phyloP scores from a whole-genome alignment of 2,888 invertebrate species.

The Hirtodrosophila cameraria region DNA sequence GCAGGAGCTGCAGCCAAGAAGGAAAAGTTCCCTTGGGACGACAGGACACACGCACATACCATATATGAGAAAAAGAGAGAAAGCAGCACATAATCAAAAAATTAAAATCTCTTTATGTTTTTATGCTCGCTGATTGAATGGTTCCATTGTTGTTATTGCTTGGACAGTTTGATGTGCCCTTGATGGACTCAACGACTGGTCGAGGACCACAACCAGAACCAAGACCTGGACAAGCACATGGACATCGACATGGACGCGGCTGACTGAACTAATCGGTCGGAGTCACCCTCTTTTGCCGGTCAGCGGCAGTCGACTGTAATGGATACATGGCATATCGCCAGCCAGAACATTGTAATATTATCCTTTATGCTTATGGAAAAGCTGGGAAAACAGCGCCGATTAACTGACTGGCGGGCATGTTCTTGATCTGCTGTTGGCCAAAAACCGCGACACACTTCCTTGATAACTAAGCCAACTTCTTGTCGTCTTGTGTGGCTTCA shows the following conservation, averaged over 20 bases:
- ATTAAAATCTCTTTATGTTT: conserved; percentile 84
- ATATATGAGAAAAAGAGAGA: conserved; percentile 15
- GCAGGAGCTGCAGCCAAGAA: conserved; percentile 19
- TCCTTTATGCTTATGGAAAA: conserved; percentile 56
- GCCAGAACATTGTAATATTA: conserved; percentile 58
- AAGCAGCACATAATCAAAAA: conserved; percentile 83
- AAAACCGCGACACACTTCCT: conserved; percentile 53
- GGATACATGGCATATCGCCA: conserved; percentile 62
- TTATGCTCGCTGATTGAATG: conserved; percentile 82
- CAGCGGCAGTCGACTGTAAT: conserved; percentile 75
- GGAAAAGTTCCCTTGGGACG: conserved; percentile 57
- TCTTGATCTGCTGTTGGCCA: conserved; percentile 8
- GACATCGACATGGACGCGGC: conserved; percentile 32
- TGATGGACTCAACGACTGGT: conserved; percentile 68
- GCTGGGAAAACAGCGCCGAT: conserved; percentile 48
- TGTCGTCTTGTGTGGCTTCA: conserved; percentile 58
- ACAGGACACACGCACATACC: conserved; percentile 46
- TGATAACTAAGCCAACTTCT: conserved; percentile 25
- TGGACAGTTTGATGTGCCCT: conserved; percentile 74
- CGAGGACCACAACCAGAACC: conserved; percentile 11
- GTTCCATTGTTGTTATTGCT: conserved; percentile 78
- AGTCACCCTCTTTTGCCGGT: conserved; percentile 43
- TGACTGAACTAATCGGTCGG: conserved; percentile 64
- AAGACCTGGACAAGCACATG: conserved; percentile 11
- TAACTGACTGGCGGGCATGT: conserved; percentile 29